Evolutionary conservation across 2,797 vertebrate genomes (phyloP), one percentile per base, ranked within the genome.

Genomic region (Melanotaenia pygmaea): DNA sequence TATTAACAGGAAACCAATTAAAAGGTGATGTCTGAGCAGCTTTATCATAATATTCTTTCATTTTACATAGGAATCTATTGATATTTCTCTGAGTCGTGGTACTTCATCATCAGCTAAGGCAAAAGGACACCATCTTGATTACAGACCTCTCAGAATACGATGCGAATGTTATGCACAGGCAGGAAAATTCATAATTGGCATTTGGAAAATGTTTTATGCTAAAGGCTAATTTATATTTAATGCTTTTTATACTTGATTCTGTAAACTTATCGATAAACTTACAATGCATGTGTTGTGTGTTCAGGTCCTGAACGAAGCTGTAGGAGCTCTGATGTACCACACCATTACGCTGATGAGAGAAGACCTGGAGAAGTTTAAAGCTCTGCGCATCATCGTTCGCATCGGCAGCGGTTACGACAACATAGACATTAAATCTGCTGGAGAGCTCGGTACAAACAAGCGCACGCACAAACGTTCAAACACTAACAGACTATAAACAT

Each of bases 361-460:
- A 92, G 98, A 99, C 83, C 92, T 99, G 93, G 98, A 99, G 88
- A 99, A 99, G 92, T 99, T 99, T 85, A 99, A 99, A 94, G 98
- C 96, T 50, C 96, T 99, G 69, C 95, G 98, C 63, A 97, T 99
- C 90, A 99, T 99, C 3, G 98, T 99, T 59, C 96, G 97, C 70
- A 98, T 99, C 16, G 97, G 98, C 90, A 99, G 98, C 7, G 98
- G 98, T 59, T 99, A 98, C 35, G 98, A 99, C 94, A 99, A 99
- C 85, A 98, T 99, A 13, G 98, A 99, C 91, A 97, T 99, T 88
- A 99, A 99, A 93, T 99, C 98, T 40, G 98, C 98, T 0, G 97
- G 97, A 73, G 98, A 99, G 79, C 89, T 99, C 86, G 98, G 98
- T 98, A 63, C 79, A 84, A 67, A 57, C 57, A 58, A 20, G 22